phyloP scores from a whole-genome alignment of 2,113 vertebrate genomes.

The Rhagologus leucostigma region DNA sequence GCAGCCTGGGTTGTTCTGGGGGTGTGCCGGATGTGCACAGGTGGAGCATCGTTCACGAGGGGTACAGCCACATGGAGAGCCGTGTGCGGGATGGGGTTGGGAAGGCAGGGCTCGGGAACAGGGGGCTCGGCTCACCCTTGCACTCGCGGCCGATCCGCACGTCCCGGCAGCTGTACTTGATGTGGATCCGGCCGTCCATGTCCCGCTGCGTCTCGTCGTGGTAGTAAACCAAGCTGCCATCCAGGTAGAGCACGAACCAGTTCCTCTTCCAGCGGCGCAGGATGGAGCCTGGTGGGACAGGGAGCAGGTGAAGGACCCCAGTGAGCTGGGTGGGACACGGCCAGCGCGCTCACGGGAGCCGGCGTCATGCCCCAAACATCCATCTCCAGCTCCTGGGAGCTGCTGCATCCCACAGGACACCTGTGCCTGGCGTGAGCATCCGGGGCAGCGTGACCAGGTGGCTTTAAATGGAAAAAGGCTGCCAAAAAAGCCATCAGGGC shows the following conservation, averaged over 20 bases:
- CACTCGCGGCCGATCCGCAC: constrained; percentile 85
- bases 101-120: accelerated
- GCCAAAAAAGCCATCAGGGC: background rate
- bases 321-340: accelerated
- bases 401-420: accelerated
- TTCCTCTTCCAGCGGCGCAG: constrained; percentile 93
- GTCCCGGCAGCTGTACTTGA: constrained; percentile 80
- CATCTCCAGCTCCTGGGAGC: accelerated
- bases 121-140: constrained; percentile 70
- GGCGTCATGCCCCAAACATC: accelerated
- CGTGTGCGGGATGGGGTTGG: accelerated
- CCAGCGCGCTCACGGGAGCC: accelerated
- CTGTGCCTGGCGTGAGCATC: accelerated
- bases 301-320: background rate
- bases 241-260: constrained; percentile 95
- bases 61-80: accelerated
- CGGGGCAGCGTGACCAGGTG: background rate
- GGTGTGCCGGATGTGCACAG: accelerated
- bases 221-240: constrained; percentile 89
- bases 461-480: background rate
- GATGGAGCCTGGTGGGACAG: constrained; percentile 72
- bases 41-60: accelerated
- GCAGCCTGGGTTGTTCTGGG: background rate
- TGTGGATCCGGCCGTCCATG: constrained; percentile 79
- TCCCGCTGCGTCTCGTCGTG: constrained; percentile 80